These are phyloP conservation scores for Thunnus thynnus DNA, from an alignment of 2,113 vertebrate genomes.

Conservation along the genomic window DNA sequence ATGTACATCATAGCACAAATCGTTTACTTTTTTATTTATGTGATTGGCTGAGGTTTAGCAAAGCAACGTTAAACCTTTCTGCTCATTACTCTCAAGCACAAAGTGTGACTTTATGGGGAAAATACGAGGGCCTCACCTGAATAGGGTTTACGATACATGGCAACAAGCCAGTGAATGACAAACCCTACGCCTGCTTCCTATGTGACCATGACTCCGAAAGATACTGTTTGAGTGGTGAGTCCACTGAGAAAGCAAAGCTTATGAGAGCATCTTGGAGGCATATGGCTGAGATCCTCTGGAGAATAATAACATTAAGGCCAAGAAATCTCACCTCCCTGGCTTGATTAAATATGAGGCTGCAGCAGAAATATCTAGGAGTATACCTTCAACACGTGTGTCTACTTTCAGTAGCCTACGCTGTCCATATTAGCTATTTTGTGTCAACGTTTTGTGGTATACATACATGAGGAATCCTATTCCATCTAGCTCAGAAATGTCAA, in stretches of 20 bases:
- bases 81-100: conserved; percentile 16
- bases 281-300: conserved; percentile 50
- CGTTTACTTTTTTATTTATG: neutral
- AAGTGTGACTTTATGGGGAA: conserved; percentile 12
- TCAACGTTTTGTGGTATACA: too few species aligned
- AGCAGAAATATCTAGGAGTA: conserved; percentile 4
- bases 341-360: conserved; percentile 5
- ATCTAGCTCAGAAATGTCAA: too few species aligned
- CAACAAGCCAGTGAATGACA: conserved; percentile 24
- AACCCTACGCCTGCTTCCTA: conserved; percentile 9
- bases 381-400: neutral
- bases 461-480: too few species aligned
- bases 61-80: conserved; percentile 27
- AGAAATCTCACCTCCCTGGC: conserved; percentile 45
- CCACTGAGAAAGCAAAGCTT: conserved; percentile 37
- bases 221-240: conserved; percentile 34
- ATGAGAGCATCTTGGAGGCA: conserved; percentile 59
- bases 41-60: conserved; percentile 33
- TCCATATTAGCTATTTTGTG: neutral
- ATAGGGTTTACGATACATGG: conserved; percentile 44
- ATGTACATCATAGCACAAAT: too few species aligned
- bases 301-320: conserved; percentile 59
- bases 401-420: too few species aligned
- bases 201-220: conserved; percentile 52
- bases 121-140: conserved; percentile 22